Base-by-base conservation (phyloP, 2,888 invertebrate species). In the Melikaiella ostensackeni region DNA sequence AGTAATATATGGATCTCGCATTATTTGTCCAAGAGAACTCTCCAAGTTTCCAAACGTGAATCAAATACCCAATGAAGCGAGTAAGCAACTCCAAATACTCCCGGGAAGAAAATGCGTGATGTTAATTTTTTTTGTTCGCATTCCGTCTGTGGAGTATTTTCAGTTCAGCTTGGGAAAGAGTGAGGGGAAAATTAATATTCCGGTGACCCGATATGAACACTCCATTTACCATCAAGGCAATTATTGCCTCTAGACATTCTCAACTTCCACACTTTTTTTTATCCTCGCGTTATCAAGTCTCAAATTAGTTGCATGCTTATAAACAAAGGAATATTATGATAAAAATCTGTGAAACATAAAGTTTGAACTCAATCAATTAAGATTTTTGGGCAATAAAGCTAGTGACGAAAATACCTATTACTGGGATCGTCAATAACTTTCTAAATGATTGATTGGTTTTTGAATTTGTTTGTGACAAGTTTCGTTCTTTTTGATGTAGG, bases 401-500 rank as follows among this genome's bases (percentile, higher is more conserved):
- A 9, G 9, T 27, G 66, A 46, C 46, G 66, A 66, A 46, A 16
- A 66, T 27, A 55, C 16, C 24, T 46, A 27, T 66, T 30, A 2
- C 46, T 66, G 27, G 27, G 66, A 46, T 66, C 66, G 46, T 19
- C 66, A 42, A n/a, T 24, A 46, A 27, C 19, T 46, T 66, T 8
- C 0, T 19, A 5, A 19, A 38, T 76, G 24, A 70, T 46, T 8
- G 21, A 6, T 42, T 42, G 5, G 42, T 42, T 38, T 42, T 55
- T 50, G 0, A 50, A 13, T 33, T 13, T 61, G 7, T n/a, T 38
- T 73, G n/a, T 77, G 19, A 57, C 4, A 46, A 46, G 73, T 50
- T 75, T 57, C 57, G 19, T 38, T 74, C 50, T 59, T 82, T 83
- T 83, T 79, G 82, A 75, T 93, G 81, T 94, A 97, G 97, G 97